Percentiles rank a stretch among this genome's conserved stretches.
Evolutionary conservation across 2,888 invertebrate genomes (phyloP).

Genomic region (Blera fallax): DNA sequence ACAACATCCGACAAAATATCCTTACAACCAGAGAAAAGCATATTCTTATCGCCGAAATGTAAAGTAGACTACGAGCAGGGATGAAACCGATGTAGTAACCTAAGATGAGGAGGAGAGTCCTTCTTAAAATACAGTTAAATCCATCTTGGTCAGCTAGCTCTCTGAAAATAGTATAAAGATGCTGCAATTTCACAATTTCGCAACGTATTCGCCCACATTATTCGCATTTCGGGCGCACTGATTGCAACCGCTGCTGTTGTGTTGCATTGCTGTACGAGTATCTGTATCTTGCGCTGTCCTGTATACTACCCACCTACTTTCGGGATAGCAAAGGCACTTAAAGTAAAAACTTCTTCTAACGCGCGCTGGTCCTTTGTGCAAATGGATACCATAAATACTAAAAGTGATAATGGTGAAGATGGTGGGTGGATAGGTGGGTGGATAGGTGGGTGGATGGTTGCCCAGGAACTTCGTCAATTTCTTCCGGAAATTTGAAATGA

Average conservation of each 20-base stretch:
- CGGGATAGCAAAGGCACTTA: neutral
- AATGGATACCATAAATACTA: slow-evolving; percentile 23
- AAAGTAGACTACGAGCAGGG: neutral
- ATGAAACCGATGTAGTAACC: no score
- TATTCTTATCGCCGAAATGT: neutral
- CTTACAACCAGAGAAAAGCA: neutral
- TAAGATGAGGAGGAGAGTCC: neutral
- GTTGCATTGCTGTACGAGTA: neutral
- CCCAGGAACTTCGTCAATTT: slow-evolving; percentile 59
- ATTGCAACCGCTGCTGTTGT: slow-evolving; percentile 16
- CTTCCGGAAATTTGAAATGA: slow-evolving; percentile 59
- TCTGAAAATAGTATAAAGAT: slow-evolving; percentile 13
- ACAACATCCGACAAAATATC: neutral
- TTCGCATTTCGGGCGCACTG: slow-evolving; percentile 48
- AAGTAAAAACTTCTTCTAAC: neutral
- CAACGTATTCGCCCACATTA: slow-evolving; percentile 23
- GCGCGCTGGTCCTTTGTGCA: slow-evolving; percentile 27
- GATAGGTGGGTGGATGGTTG: neutral
- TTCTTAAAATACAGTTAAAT: slow-evolving; percentile 36
- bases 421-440: neutral
- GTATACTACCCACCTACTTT: neutral
- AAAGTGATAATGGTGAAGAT: neutral
- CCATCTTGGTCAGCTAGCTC: slow-evolving; percentile 49
- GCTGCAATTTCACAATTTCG: neutral
- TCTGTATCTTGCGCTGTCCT: no score